Evolutionary conservation across 1,140 invertebrate species (phyloP).

Genomic region (Drosophila punjabiensis): DNA sequence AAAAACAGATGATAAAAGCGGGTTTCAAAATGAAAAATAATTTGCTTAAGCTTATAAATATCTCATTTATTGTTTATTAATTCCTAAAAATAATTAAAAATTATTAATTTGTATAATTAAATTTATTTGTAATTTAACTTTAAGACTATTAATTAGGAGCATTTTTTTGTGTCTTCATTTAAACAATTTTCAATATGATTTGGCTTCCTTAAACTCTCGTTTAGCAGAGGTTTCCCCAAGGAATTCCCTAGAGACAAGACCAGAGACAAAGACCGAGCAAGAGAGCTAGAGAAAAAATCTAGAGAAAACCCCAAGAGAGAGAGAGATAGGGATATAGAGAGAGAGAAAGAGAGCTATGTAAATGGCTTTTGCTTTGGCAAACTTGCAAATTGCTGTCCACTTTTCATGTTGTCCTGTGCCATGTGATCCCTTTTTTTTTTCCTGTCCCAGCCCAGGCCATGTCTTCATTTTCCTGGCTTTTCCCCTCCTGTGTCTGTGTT

Average conservation of each 20-base stretch:
- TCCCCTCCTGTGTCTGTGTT: constrained; percentile 13
- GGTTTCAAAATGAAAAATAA: no score
- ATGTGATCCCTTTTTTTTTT: constrained; percentile 25
- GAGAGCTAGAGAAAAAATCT: background rate
- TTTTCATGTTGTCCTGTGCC: constrained; percentile 63
- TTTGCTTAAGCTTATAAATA: no score
- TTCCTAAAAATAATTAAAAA: no score
- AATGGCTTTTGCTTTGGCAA: constrained; percentile 38
- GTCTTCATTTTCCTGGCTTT: constrained; percentile 34
- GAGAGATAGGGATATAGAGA: background rate
- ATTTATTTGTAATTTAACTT: no score
- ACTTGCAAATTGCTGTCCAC: constrained; percentile 76
- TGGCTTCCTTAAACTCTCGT: constrained; percentile 2
- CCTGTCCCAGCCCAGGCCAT: background rate
- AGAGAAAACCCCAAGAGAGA: background rate
- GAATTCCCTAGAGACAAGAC: background rate
- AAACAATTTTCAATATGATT: constrained; percentile 2
- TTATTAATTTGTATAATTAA: no score
- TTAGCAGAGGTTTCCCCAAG: background rate
- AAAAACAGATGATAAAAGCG: no score
- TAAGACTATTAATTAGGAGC: no score
- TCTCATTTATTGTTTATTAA: no score
- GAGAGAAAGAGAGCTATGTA: constrained; percentile 17
- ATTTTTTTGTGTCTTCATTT: no score
- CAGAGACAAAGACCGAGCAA: background rate